These are phyloP conservation scores for Nanorana parkeri DNA, from an alignment of 2,113 vertebrate species.

Conservation along the genomic window DNA sequence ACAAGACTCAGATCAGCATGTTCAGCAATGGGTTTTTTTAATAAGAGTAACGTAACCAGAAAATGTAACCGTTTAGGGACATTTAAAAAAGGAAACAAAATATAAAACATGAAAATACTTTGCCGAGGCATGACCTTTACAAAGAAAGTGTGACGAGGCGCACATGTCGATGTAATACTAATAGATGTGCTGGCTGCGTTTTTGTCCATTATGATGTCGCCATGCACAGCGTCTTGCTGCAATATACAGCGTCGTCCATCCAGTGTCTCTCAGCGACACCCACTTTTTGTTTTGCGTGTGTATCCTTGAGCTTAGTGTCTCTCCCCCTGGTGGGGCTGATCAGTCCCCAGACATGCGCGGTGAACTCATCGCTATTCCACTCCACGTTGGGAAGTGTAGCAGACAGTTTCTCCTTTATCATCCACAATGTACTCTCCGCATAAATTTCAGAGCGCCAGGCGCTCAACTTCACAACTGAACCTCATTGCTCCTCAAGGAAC, in stretches of 20 bases:
- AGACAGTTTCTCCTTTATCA: constrained; percentile 61
- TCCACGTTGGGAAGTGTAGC: constrained; percentile 51
- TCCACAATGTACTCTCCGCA: constrained; percentile 57
- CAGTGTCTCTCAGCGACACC: constrained; percentile 40
- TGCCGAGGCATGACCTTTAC: constrained; percentile 93
- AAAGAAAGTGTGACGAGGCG: constrained; percentile 87
- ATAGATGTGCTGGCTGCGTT: constrained; percentile 62
- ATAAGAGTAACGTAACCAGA: constrained; percentile 74
- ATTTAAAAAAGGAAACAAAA: constrained; percentile 74
- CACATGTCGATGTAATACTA: constrained; percentile 74
- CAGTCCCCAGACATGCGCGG: constrained; percentile 59
- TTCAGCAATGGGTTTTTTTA: constrained; percentile 48
- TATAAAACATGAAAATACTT: constrained; percentile 86
- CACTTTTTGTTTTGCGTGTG: constrained; percentile 46
- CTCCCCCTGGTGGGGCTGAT: constrained; percentile 51
- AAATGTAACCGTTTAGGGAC: constrained; percentile 74
- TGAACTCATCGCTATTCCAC: constrained; percentile 41
- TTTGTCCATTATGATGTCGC: constrained; percentile 70
- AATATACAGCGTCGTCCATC: constrained; percentile 69
- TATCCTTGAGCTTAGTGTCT: constrained; percentile 62
- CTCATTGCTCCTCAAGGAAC: constrained; percentile 66
- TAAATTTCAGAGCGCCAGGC: constrained; percentile 63
- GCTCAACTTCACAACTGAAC: constrained; percentile 70
- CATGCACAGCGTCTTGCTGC: constrained; percentile 80
- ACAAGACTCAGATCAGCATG: constrained; percentile 3